Evolutionary conservation across 2,888 invertebrate genomes (phyloP), one percentile per base, ranked within the genome.

Genomic region (Zaprionus lineosus): DNA sequence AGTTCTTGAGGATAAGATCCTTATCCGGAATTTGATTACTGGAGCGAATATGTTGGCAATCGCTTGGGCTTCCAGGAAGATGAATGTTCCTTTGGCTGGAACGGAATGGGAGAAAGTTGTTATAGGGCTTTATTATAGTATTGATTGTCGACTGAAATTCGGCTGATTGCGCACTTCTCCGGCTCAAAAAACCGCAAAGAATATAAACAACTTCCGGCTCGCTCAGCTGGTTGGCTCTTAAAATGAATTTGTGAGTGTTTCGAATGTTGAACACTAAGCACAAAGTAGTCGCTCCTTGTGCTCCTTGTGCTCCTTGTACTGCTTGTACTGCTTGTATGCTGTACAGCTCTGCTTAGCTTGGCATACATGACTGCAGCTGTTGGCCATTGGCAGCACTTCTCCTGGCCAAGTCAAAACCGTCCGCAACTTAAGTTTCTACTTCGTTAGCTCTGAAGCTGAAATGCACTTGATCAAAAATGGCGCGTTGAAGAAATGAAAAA

Each of bases 381-480:
- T 58, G 47, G 44, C 18, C 31, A 19, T 41, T 39, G 36, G 3
- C 39, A 26, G 15, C 37, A 24, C 21, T 34, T 34, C 4, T 41
- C 31, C 21, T 24, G 19, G 48, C 18, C 34, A 21, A 41, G 55
- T 46, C 29, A n/a, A 40, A 55, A 43, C n/a, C 12, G 64, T 48
- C 46, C 47, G 55, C 74, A 61, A 65, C 67, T 73, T 62, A 52
- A 65, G 67, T 84, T 81, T 81, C 84, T 82, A 56, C 84, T 77
- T 84, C 65, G 78, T 75, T 82, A 75, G 67, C 39, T 77, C 58
- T 59, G 44, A 34, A 63, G 62, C 57, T 58, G 61, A 74, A 84
- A 72, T 84, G 82, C 78, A 75, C 78, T 78, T 72, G 78, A 75
- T 82, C 84, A 74, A 82, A 81, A 75, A 62, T 71, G 78, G 82